Percentiles rank a stretch among this genome's conserved stretches.
Conservation (phyloP, 2,797 vertebrate species). For the Tragelaphus oryx region DNA sequence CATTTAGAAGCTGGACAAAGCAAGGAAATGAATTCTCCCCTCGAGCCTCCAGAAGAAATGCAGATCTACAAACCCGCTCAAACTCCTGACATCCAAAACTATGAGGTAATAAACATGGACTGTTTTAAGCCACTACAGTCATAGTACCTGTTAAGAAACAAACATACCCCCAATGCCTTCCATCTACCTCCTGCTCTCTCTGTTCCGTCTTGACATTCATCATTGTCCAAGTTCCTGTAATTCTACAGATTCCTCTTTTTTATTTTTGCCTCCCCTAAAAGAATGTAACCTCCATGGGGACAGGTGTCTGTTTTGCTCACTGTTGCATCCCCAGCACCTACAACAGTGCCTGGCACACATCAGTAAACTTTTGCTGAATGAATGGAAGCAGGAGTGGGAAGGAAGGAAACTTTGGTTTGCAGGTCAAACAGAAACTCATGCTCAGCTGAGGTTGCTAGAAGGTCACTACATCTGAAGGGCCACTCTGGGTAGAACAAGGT, state of each 20-base stretch:
- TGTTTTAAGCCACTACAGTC: not conserved
- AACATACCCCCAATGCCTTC: not conserved
- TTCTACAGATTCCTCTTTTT: not conserved
- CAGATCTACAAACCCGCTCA: not conserved
- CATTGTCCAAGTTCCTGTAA: not conserved
- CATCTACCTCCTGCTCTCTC: not conserved
- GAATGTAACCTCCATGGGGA: not conserved
- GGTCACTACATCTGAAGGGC: not conserved
- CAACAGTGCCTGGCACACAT: not conserved
- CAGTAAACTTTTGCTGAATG: not conserved
- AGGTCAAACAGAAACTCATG: not conserved
- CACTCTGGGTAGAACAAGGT: not conserved
- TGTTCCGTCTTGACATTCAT: not conserved
- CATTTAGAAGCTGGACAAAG: not conserved
- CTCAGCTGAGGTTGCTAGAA: not conserved
- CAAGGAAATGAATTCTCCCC: not conserved
- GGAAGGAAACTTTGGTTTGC: not conserved
- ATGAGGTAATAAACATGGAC: accelerated
- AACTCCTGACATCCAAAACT: too few species aligned
- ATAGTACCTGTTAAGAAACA: not conserved
- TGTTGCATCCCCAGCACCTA: not conserved
- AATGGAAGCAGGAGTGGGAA: not conserved
- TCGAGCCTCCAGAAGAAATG: not conserved
- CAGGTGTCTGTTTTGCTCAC: not conserved
- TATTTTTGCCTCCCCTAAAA: not conserved